Evolutionary conservation across 2,113 vertebrate species (phyloP), one percentile per base, ranked within the genome.

Genomic region (Calidris pugnax): DNA sequence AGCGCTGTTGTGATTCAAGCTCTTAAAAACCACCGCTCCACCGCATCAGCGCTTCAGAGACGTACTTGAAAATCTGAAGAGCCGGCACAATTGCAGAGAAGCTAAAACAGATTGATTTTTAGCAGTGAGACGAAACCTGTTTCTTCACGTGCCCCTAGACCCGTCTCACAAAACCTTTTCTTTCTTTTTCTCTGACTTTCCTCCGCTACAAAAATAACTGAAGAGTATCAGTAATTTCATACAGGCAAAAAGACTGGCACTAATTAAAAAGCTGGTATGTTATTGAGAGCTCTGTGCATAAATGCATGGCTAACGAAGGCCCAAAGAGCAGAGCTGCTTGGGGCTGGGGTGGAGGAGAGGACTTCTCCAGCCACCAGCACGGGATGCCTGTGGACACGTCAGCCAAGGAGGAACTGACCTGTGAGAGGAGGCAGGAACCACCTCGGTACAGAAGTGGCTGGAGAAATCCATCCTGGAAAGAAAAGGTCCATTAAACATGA

Each of bases 91-190:
- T 87, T 88, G 59, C 41, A 69, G 45, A 85, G 83, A 80, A 96
- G 93, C 39, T 32, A 80, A 66, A 94, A 10, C 47, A 79, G 74
- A 76, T 85, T 85, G 91, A 89, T 91, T 96, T 96, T 85, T 26
- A 82, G 63, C 85, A 67, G 56, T 11, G 59, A 93, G 67, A 82
- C 50, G 33, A 73, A 93, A 78, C 69, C 56, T 50, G 28, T 28
- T 89, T 66, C 43, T 80, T 63, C 8, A 9, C 1, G 32, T 60
- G 66, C 53, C 55, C 68, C 90, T 62, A 72, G 63, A 86, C 50
- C 72, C 1, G 0, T 18, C 47, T 81, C 67, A 66, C 47, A 41
- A 85, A 90, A 21, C 41, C 63, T 78, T 67, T 62, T 64, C 10
- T 77, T 93, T 66, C 20, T 78, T 74, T 48, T 59, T 32, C 85